Base-by-base conservation (phyloP, 1,140 invertebrate genomes). In the Calephelis virginiensis region DNA sequence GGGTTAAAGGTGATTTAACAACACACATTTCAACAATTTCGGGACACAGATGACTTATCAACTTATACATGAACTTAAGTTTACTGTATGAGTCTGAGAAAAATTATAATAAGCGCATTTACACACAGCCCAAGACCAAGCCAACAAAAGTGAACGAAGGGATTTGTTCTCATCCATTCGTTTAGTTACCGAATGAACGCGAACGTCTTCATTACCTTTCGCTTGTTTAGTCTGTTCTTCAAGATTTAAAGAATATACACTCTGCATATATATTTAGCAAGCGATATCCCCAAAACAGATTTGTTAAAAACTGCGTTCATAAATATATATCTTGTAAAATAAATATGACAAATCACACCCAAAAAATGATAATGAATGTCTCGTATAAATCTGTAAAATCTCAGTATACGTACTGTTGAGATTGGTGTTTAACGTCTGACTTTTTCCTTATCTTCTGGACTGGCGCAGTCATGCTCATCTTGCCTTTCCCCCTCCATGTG, bases 371-470 rank as follows among this genome's bases (percentile, higher is more conserved):
- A 43, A 45, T 72, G 46, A 70, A 69, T 73, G 69, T 77, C 72
- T 75, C 73, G 60, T 69, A 67, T 38, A 70, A 66, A 70, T 63
- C 60, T 61, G 67, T 70, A 65, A 73, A 75, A 78, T 76, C 79
- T 73, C 74, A 78, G 73, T 74, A 88, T 90, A 91, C 95, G 95
- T 93, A 96, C 95, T 96, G 94, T 93, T 96, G 95, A 76, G 95
- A 94, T 91, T 95, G 95, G 76, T 95, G 94, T 92, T 96, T 96
- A 86, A 93, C 94, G 92, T 96, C 95, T 86, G 94, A 94, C 93
- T 96, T 96, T 94, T 95, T 96, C 91, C 95, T 94, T 91, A 95
- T 96, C 92, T 96, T 96, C 89, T 93, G 94, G 92, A 93, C 93
- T 83, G 92, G 94, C 91, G 94, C 93, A 87, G 94, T 93, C 92